These are phyloP conservation scores for Menidia beryllina DNA, from an alignment of 2,113 vertebrate species.

Conservation along the genomic window DNA sequence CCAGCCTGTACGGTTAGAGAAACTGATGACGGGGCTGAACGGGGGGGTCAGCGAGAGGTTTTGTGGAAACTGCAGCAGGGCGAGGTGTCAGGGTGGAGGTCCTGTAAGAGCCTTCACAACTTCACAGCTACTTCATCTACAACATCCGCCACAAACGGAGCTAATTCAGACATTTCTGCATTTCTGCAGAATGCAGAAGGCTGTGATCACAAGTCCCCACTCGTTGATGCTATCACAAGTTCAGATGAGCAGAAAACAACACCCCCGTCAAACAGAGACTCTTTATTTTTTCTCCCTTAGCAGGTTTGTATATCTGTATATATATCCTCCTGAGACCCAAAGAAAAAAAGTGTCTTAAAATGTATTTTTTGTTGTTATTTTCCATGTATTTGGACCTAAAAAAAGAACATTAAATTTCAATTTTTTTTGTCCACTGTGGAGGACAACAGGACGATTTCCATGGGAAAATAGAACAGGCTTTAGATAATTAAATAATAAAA, in stretches of 20 bases:
- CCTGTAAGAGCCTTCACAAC: conserved; percentile 22
- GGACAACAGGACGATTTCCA: too few species aligned
- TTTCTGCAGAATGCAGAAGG: neutral
- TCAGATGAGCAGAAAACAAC: conserved; percentile 42
- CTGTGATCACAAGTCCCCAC: conserved; percentile 16
- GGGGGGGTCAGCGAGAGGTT: conserved; percentile 17
- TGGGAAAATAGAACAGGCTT: too few species aligned
- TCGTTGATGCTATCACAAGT: conserved; percentile 48
- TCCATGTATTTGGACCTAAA: too few species aligned
- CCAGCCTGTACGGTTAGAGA: neutral
- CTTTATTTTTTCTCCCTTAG: too few species aligned
- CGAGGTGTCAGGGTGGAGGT: conserved; percentile 65
- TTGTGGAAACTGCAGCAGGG: neutral
- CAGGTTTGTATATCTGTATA: too few species aligned
- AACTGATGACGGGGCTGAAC: conserved; percentile 6
- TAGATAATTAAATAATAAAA: too few species aligned
- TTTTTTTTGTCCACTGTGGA: too few species aligned
- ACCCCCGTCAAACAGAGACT: conserved; percentile 41
- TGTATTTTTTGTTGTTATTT: too few species aligned
- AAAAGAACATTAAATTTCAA: too few species aligned
- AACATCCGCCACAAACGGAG: conserved; percentile 18
- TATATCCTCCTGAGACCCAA: too few species aligned
- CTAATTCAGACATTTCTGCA: neutral
- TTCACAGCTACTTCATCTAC: conserved; percentile 40
- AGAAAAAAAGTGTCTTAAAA: conserved; percentile 37